Evolutionary conservation across 2,888 invertebrate species (phyloP), one percentile per base, ranked within the genome.

Genomic region (Cotesia congregata): DNA sequence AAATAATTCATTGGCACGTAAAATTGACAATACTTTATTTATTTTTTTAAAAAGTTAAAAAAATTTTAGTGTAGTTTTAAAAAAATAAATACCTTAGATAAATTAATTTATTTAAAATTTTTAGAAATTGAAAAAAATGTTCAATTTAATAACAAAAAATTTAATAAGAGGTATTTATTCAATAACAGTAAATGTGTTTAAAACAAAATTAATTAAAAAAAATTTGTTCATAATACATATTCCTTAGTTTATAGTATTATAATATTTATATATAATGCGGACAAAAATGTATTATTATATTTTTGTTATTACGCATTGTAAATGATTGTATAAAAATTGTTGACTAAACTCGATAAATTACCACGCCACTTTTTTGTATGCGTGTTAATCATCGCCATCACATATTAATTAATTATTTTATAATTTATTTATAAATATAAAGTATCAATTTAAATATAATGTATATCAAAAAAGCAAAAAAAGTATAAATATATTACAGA

Each of bases 401-500:
- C 72, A 67, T 72, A 30, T 75, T 71, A 72, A 50, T 72, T 38
- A 76, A 76, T 62, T 67, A 62, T 62, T 62, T 62, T 62, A 62
- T n/a, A 62, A 50, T 50, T 75, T 62, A 71, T 59, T 77, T 85
- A 82, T 82, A 82, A 85, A 87, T 86, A 83, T 82, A 85, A 86
- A 87, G 83, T 86, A 85, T 84, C 81, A 82, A 79, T 82, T 84
- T 80, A 79, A 83, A 86, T 84, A 84, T 83, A 84, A 83, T 86
- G 82, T 83, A 84, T 85, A 86, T 85, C 83, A 85, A 85, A 81
- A 86, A 86, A 86, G 85, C 81, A 82, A 83, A 84, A 60, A 64
- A 76, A 61, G 82, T 83, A 83, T 83, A 78, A 82, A 83, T 83
- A 80, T 74, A 82, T 77, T 78, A 78, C 77, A 78, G 50, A 50